Conservation (phyloP, 2,888 invertebrate species). For the Temnothorax unifasciatus region DNA sequence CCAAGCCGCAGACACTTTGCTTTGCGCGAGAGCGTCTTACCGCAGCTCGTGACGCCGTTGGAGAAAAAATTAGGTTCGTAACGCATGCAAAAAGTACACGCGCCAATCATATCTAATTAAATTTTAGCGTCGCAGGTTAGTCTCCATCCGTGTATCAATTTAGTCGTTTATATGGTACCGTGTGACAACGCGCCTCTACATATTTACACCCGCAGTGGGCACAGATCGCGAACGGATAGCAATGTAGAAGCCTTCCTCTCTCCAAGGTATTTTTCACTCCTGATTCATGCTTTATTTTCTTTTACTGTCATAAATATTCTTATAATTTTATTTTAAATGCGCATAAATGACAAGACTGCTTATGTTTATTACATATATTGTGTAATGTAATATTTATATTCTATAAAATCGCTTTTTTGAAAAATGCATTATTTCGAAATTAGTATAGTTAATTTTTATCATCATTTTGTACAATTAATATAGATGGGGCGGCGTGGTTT, state of each 20-base stretch:
- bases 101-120: slow-evolving; percentile 18
- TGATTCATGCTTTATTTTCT: background rate
- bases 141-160: slow-evolving; percentile 93
- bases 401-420: background rate
- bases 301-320: background rate
- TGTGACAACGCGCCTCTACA: slow-evolving; percentile 91
- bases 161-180: slow-evolving; percentile 94
- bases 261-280: slow-evolving; percentile 86
- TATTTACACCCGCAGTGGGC: slow-evolving; percentile 88
- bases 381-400: background rate
- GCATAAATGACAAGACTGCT: too few species aligned
- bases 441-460: slow-evolving; percentile 14
- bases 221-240: slow-evolving; percentile 76
- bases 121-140: slow-evolving; percentile 92
- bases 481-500: slow-evolving; percentile 95
- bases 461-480: background rate
- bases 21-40: slow-evolving; percentile 91
- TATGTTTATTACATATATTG: too few species aligned
- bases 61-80: slow-evolving; percentile 91
- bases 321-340: background rate
- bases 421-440: background rate
- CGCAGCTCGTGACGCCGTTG: slow-evolving; percentile 94
- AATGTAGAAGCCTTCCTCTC: slow-evolving; percentile 92
- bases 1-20: slow-evolving; percentile 88
- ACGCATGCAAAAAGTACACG: background rate